Evolutionary conservation across 2,113 vertebrate species (phyloP).

Genomic region (Ammospiza nelsoni): DNA sequence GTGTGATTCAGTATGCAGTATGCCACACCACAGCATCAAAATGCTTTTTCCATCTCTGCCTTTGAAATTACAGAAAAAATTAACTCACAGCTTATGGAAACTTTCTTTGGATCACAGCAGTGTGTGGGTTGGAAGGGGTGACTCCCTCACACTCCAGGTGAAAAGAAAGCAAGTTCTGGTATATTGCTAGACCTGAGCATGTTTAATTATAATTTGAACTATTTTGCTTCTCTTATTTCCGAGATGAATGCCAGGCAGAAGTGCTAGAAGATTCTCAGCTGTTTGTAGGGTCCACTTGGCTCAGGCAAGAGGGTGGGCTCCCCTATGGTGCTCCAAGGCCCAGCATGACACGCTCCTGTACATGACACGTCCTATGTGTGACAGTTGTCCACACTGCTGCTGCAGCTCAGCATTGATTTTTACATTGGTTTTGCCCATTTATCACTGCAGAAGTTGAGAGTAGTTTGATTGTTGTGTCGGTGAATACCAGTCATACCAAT

Average conservation of each 20-base stretch:
- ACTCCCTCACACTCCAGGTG: neutral
- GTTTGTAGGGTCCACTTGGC: neutral
- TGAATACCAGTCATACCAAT: neutral
- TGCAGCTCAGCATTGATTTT: neutral
- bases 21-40: neutral
- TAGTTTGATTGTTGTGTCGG: neutral
- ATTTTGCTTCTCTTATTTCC: neutral
- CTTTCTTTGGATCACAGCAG: neutral
- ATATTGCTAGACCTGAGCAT: neutral
- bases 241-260: neutral
- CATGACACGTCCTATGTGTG: fast-evolving
- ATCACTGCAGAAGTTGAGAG: neutral
- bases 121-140: neutral
- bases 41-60: neutral
- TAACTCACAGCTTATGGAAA: neutral
- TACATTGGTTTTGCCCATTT: neutral
- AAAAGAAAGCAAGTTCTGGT: neutral
- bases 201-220: neutral
- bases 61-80: neutral
- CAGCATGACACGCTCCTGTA: neutral
- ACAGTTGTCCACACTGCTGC: neutral
- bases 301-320: neutral
- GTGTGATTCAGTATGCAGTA: neutral
- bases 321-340: neutral
- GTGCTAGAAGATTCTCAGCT: neutral